Conservation (phyloP, 2,113 vertebrate genomes). For the Cololabis saira region DNA sequence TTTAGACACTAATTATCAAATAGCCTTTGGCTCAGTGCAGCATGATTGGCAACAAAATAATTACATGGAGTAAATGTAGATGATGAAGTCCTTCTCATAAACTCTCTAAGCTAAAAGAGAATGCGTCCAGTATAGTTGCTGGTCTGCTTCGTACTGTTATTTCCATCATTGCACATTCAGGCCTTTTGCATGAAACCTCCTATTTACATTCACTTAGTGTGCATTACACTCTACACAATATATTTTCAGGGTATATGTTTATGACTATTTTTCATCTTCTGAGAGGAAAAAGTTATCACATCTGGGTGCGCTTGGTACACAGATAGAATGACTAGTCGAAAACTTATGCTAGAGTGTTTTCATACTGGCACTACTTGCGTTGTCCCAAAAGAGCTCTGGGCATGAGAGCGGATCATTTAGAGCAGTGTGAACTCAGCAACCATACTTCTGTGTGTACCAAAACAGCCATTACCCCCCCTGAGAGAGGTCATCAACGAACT, state of each 20-base stretch:
- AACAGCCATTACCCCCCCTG: no score
- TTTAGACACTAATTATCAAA: constrained; percentile 46
- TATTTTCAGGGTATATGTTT: constrained; percentile 20
- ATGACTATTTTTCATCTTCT: constrained; percentile 8
- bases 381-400: no score
- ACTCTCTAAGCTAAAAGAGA: constrained; percentile 24
- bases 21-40: constrained; percentile 18
- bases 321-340: constrained; percentile 1
- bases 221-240: constrained; percentile 36
- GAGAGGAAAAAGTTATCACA: constrained; percentile 18
- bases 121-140: not conserved
- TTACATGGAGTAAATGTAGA: constrained; percentile 43
- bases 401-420: no score
- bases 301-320: constrained; percentile 19
- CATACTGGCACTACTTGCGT: no score
- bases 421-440: no score
- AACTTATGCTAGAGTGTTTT: no score
- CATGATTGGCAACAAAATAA: constrained; percentile 51
- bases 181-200: constrained; percentile 36
- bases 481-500: no score
- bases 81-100: constrained; percentile 3
- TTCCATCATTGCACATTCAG: constrained; percentile 43
- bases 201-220: constrained; percentile 46
- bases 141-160: constrained; percentile 28
- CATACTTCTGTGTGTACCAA: no score